Base-by-base conservation (phyloP, 2,797 vertebrate species). In the Tangara arthus region DNA sequence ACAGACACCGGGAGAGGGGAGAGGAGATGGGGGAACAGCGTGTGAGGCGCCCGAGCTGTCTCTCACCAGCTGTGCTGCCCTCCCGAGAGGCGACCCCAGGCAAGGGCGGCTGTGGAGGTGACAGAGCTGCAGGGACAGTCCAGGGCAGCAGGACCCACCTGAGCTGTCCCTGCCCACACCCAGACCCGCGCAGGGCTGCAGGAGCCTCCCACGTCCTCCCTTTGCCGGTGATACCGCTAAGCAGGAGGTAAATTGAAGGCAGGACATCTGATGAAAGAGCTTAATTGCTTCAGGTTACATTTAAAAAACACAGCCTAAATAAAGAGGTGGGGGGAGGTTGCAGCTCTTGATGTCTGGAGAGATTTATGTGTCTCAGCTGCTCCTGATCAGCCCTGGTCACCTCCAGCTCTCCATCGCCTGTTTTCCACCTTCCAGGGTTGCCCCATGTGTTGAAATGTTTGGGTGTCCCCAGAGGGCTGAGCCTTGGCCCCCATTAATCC, bases 361-460 rank as follows among this genome's bases (percentile, higher is more conserved):
- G 95, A 96, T 94, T 95, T 93, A 95, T 95, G 92, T 35, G 53
- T 72, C 82, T 95, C 94, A 94, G 91, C 93, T 95, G 95, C 94
- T 95, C 78, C 81, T 73, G 86, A 93, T 91, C 92, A 89, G 92
- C 61, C 53, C 56, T 3, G 17, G 79, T 81, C 93, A 72, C 85
- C 90, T 90, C 78, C 84, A 65, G 75, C 26, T 92, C 90, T 61
- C 82, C 64, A 79, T 18, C 0, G 35, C 5, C 1, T 76, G 87
- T 79, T 87, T 80, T 78, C 70, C 39, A 86, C 84, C 70, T 89
- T 37, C 55, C 86, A 83, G 76, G 71, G 72, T 12, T 89, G 87
- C 87, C 81, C 87, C 2, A 14, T 55, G 75, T 81, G 91, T 88
- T 94, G 94, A 95, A 96, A 95, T 73, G 75, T 94, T 87, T 78